These are phyloP conservation scores for Oryzias javanicus DNA, from an alignment of 2,113 vertebrate species.

Conservation along the genomic window DNA sequence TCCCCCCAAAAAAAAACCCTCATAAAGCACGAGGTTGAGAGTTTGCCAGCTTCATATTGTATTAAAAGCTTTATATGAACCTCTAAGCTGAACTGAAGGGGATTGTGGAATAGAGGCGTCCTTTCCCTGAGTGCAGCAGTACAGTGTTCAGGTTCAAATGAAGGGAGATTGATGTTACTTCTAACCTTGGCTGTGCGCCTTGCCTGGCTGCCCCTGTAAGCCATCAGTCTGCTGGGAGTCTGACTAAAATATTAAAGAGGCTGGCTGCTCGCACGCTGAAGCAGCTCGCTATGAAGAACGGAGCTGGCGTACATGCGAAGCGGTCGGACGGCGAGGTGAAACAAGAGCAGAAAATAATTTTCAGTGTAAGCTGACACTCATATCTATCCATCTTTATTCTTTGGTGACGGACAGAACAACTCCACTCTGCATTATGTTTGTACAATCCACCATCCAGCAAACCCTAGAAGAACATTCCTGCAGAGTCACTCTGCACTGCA, in stretches of 20 bases:
- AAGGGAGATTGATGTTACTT: conserved; percentile 59
- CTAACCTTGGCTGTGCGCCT: conserved; percentile 63
- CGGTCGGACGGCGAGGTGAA: conserved; percentile 25
- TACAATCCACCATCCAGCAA: conserved; percentile 10
- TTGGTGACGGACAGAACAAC: conserved; percentile 17
- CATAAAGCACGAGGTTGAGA: not conserved
- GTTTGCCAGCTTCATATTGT: conserved; percentile 13
- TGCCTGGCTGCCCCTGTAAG: conserved; percentile 64
- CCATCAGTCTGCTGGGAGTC: conserved; percentile 61
- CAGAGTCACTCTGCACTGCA: not conserved
- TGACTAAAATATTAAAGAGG: conserved; percentile 69
- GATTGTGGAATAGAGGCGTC: not conserved
- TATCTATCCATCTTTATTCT: conserved; percentile 15
- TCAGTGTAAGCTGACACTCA: conserved; percentile 28
- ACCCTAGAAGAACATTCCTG: conserved; percentile 1
- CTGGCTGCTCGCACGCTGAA: conserved; percentile 25
- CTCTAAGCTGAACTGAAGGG: conserved; percentile 5
- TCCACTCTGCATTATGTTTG: conserved; percentile 13
- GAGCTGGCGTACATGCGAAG: conserved; percentile 25
- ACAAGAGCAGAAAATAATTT: conserved; percentile 22
- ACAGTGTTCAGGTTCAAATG: conserved; percentile 50
- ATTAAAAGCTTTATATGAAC: conserved; percentile 20
- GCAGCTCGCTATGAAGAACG: conserved; percentile 18
- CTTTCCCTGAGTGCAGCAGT: conserved; percentile 18
- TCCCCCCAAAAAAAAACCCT: not conserved